Conservation (phyloP, 2,888 invertebrate genomes). For the Silvanus unidentatus region DNA sequence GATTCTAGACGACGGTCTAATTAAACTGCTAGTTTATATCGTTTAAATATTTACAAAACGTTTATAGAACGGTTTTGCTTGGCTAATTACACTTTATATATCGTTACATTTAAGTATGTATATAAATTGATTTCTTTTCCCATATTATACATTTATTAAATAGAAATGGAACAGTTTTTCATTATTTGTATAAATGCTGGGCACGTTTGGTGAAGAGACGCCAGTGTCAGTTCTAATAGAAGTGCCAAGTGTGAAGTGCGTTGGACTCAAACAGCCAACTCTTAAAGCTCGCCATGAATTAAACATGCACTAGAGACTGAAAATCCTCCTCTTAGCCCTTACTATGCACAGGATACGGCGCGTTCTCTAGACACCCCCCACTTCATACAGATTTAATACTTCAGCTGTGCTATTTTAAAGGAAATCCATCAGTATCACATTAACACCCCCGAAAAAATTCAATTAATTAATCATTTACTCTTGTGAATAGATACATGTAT, state of each 20-base stretch:
- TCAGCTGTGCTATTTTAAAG: conserved; percentile 1
- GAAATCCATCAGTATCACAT: conserved; percentile 13
- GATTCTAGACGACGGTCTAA: neutral
- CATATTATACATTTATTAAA: too few relatives aligned
- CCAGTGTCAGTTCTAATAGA: conserved; percentile 1
- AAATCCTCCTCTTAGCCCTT: conserved; percentile 2
- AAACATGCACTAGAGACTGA: conserved; percentile 1
- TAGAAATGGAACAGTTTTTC: neutral
- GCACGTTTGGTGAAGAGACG: neutral
- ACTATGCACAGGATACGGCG: neutral
- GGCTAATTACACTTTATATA: too few relatives aligned
- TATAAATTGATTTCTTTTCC: too few relatives aligned
- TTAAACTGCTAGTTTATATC: too few relatives aligned
- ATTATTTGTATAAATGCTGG: neutral
- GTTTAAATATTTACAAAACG: too few relatives aligned
- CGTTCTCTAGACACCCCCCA: neutral
- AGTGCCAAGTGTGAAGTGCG: neutral
- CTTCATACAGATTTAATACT: conserved; percentile 5
- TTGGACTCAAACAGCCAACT: conserved; percentile 1
- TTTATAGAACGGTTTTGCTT: too few relatives aligned
- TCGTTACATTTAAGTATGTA: too few relatives aligned
- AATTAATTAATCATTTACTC: conserved; percentile 9
- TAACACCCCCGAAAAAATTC: conserved; percentile 9
- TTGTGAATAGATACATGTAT: too few relatives aligned
- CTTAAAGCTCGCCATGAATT: conserved; percentile 2